Evolutionary conservation across 2,888 invertebrate genomes (phyloP), one percentile per base, ranked within the genome.

Genomic region (Drosophila fungiperda): DNA sequence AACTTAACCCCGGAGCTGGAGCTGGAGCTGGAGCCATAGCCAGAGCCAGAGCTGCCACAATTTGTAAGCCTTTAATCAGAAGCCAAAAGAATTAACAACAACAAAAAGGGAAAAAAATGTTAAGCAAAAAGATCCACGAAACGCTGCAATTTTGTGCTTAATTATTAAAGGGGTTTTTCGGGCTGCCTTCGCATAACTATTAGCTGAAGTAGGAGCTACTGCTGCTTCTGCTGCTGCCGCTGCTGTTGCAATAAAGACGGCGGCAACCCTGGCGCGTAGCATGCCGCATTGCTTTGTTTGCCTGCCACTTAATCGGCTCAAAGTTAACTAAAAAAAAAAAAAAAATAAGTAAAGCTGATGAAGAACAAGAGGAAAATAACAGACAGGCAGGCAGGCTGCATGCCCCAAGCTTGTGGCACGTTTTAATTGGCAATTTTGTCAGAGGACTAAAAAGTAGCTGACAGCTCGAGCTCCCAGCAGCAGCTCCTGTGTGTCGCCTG

Each of bases 371-470:
- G 23, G 40, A 32, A 60, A 48, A 48, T 48, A 49, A 42, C 32
- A 66, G 60, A 40, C 65, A 33, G 8, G 45, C 40, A 58, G 62
- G 59, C 33, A 23, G 60, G 32, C 64, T 74, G 68, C 65, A 63
- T 59, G 68, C 64, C 64, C 75, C 65, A 55, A 73, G 68, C 84
- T 87, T 88, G 86, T 81, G 87, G 86, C 90, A 89, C 88, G 82
- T 86, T 86, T 89, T 86, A 86, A 86, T 86, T 86, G 85, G 90
- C 85, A 89, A 86, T 86, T 86, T 86, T 80, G 73, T 73, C 61
- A 71, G 70, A 73, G 68, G 73, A 65, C 68, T 78, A 70, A 83
- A 83, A 77, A 79, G 87, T 73, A 89, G 80, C 88, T 88, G 83
- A 83, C 83, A 83, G 70, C 53, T n/a, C 52, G 45, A 33, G 52